Evolutionary conservation across 2,888 invertebrate species (phyloP).

Genomic region (Apocheima hispidaria): DNA sequence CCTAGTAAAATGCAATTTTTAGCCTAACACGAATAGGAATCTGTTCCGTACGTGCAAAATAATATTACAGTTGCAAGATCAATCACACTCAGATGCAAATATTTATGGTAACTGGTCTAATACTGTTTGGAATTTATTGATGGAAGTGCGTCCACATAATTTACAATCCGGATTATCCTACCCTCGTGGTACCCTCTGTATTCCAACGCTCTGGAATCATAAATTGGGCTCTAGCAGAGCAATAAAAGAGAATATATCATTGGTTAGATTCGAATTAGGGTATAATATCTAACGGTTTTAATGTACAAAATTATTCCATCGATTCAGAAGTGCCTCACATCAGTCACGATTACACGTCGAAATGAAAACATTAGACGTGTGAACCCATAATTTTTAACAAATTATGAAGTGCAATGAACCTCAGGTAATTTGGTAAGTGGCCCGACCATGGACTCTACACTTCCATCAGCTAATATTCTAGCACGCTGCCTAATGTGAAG

Average conservation of each 20-base stretch:
- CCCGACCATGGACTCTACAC: slow-evolving; percentile 68
- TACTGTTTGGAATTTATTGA: slow-evolving; percentile 38
- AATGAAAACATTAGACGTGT: slow-evolving; percentile 82
- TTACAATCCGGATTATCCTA: slow-evolving; percentile 42
- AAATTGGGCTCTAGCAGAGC: slow-evolving; percentile 51
- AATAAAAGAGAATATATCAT: slow-evolving; percentile 41
- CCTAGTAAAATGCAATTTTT: neutral
- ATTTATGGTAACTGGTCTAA: slow-evolving; percentile 31
- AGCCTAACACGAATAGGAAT: neutral
- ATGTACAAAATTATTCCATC: slow-evolving; percentile 75
- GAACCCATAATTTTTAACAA: slow-evolving; percentile 82
- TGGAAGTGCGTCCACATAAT: slow-evolving; percentile 40
- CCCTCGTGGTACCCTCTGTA: slow-evolving; percentile 34
- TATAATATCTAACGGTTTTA: slow-evolving; percentile 71
- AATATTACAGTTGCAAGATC: slow-evolving; percentile 24
- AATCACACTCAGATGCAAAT: slow-evolving; percentile 24
- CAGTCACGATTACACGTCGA: slow-evolving; percentile 76
- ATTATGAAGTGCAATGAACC: slow-evolving; percentile 81
- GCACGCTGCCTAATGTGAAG: slow-evolving; percentile 67
- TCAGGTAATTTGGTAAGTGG: slow-evolving; percentile 75
- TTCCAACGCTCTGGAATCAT: slow-evolving; percentile 39
- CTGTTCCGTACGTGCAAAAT: neutral
- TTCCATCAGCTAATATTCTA: slow-evolving; percentile 68
- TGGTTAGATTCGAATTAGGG: slow-evolving; percentile 16
- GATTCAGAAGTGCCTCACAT: slow-evolving; percentile 70